phyloP scores from a whole-genome alignment of 2,797 vertebrate species.

The Etheostoma perlongum region DNA sequence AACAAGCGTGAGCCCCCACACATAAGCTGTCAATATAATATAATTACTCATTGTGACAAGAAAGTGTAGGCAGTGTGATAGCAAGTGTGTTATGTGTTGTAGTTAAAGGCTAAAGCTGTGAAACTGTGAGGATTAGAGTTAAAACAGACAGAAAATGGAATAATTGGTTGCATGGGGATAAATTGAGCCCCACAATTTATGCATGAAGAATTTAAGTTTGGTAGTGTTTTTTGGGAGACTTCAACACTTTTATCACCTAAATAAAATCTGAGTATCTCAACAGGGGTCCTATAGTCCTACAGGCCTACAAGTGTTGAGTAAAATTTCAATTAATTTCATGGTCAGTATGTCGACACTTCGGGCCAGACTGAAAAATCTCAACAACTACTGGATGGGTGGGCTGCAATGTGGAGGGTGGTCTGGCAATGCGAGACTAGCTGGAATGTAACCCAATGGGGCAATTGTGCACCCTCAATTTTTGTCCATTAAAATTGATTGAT shows the following conservation, averaged over 20 bases:
- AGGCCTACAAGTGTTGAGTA: background rate
- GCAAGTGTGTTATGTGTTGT: slow-evolving; percentile 69
- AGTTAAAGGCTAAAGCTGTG: slow-evolving; percentile 70
- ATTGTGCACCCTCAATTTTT: too few species aligned
- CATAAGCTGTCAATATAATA: slow-evolving; percentile 73
- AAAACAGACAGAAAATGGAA: slow-evolving; percentile 45
- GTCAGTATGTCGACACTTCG: too few species aligned
- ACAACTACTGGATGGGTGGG: too few species aligned
- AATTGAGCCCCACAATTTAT: slow-evolving; percentile 26
- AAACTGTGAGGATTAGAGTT: slow-evolving; percentile 63
- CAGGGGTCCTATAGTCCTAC: background rate
- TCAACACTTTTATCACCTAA: background rate
- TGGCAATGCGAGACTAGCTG: too few species aligned
- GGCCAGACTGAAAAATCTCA: too few species aligned
- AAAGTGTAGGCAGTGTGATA: slow-evolving; percentile 71
- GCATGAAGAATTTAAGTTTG: slow-evolving; percentile 16
- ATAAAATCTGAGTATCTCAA: background rate
- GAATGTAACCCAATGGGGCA: too few species aligned
- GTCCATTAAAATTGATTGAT: too few species aligned
- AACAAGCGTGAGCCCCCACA: slow-evolving; percentile 63
- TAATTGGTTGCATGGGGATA: slow-evolving; percentile 40
- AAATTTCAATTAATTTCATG: background rate
- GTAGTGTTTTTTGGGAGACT: slow-evolving; percentile 6
- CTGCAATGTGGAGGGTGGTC: too few species aligned
- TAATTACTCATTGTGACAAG: slow-evolving; percentile 76